A percentile compares a stretch with the other conserved stretches of the same genome.
Conservation (phyloP, 2,113 vertebrate species). For the Albula glossodonta region DNA sequence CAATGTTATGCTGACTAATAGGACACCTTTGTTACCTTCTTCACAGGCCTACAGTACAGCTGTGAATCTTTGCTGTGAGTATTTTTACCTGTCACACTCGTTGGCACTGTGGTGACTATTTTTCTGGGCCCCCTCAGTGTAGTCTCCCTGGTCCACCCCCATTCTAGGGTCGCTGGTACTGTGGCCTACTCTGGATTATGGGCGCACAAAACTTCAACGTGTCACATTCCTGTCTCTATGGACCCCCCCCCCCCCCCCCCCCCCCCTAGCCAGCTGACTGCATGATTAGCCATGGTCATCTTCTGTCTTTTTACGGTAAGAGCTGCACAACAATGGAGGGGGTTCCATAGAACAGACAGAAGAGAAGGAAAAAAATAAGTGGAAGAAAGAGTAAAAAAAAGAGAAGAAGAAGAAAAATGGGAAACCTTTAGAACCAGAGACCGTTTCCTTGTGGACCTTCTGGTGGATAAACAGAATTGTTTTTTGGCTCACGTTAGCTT, state of each 20-base stretch:
- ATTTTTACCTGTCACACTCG: background rate
- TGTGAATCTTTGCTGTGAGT: background rate
- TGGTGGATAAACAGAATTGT: background rate
- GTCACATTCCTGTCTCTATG: conserved; percentile 57
- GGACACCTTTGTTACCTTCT: background rate
- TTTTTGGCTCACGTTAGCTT: conserved; percentile 85
- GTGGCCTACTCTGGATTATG: background rate
- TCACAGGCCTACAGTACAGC: background rate
- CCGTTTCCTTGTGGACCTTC: background rate
- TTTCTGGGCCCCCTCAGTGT: background rate
- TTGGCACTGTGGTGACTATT: background rate
- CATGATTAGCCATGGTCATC: conserved; percentile 82
- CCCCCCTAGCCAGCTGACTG: conserved; percentile 79
- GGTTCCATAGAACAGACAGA: conserved; percentile 61
- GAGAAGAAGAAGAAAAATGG: conserved; percentile 9
- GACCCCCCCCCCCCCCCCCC: conserved; percentile 70
- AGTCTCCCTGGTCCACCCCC: background rate
- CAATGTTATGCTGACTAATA: background rate
- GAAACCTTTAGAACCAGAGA: background rate
- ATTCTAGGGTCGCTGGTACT: background rate
- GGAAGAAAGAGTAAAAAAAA: conserved; percentile 2
- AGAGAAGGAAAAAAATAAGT: conserved; percentile 6
- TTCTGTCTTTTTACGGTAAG: conserved; percentile 65
- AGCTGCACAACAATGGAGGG: conserved; percentile 63
- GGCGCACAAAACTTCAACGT: conserved; percentile 12